A percentile compares a stretch with the other conserved stretches of the same genome.
phyloP scores from a whole-genome alignment of 2,113 vertebrate genomes.

The Varanus komodoensis region DNA sequence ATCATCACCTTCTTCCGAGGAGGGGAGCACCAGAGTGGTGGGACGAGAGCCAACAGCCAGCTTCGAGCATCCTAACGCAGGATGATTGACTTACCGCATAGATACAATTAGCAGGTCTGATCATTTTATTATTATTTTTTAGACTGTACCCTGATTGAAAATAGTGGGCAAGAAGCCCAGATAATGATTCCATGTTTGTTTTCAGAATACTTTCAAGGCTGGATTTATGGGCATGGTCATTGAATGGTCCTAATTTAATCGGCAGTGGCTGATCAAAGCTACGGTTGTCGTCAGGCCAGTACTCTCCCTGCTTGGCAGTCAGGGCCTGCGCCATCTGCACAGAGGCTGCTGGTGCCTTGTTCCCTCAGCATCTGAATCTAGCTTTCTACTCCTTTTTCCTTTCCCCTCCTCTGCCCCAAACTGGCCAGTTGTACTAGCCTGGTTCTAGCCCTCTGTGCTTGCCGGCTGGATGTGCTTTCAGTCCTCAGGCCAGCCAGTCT shows the following conservation, averaged over 20 bases:
- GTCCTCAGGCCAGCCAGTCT: too few relatives aligned
- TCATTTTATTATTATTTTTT: slow-evolving; percentile 52
- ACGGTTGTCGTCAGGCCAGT: neutral
- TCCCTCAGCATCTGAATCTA: too few relatives aligned
- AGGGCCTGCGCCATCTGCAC: too few relatives aligned
- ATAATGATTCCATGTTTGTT: slow-evolving; percentile 34
- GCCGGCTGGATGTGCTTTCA: too few relatives aligned
- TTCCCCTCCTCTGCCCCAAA: neutral
- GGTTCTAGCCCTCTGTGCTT: slow-evolving; percentile 23
- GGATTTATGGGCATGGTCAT: neutral
- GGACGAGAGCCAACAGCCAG: neutral
- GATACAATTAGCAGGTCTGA: slow-evolving; percentile 33
- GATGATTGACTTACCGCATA: neutral
- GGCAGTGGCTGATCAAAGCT: too few relatives aligned
- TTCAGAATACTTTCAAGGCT: slow-evolving; percentile 46
- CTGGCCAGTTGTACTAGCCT: slow-evolving; percentile 11
- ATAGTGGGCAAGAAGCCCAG: slow-evolving; percentile 57
- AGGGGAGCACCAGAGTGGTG: slow-evolving; percentile 46
- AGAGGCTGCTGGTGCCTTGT: neutral
- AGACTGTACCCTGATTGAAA: slow-evolving; percentile 63
- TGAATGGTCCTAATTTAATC: neutral
- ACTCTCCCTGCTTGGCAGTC: too few relatives aligned
- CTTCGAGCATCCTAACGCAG: slow-evolving; percentile 9
- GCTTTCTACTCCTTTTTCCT: slow-evolving; percentile 5
- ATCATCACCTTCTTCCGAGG: neutral